Percentiles rank a stretch among this genome's conserved stretches.
phyloP scores from a whole-genome alignment of 1,140 invertebrate genomes.

The Harlomillsia oculata region DNA sequence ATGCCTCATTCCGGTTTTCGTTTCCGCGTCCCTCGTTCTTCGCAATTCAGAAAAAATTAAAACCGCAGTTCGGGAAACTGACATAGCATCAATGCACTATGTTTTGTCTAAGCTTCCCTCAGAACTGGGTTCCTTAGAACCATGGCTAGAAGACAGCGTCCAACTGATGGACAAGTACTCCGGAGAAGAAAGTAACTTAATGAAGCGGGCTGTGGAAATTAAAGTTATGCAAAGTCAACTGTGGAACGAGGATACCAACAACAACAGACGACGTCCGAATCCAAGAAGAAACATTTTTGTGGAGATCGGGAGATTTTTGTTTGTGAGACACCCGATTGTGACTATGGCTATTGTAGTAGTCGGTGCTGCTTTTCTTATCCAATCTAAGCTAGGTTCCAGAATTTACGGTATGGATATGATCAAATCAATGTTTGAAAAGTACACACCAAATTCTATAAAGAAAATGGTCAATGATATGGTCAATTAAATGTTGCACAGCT shows the following conservation, averaged over 20 bases:
- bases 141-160: slow-evolving; percentile 29
- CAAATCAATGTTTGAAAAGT: too few species aligned
- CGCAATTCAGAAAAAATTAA: slow-evolving; percentile 21
- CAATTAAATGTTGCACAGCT: too few species aligned
- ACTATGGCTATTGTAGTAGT: slow-evolving; percentile 26
- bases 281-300: slow-evolving; percentile 1
- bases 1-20: slow-evolving; percentile 28
- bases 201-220: slow-evolving; percentile 24
- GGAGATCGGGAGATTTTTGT: slow-evolving; percentile 22
- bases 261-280: slow-evolving; percentile 3
- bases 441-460: too few species aligned
- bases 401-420: too few species aligned
- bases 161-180: slow-evolving; percentile 27
- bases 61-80: slow-evolving; percentile 14
- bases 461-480: too few species aligned
- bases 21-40: slow-evolving; percentile 27
- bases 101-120: slow-evolving; percentile 24
- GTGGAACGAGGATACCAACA: slow-evolving; percentile 30
- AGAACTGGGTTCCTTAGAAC: slow-evolving; percentile 19
- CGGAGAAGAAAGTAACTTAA: slow-evolving; percentile 20
- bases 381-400: slow-evolving; percentile 15
- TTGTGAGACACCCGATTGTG: slow-evolving; percentile 23
- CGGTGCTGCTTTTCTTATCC: slow-evolving; percentile 24
- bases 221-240: slow-evolving; percentile 22
- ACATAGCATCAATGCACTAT: slow-evolving; percentile 33